Percentiles rank a stretch among this genome's conserved stretches.
Conservation (phyloP, 2,888 invertebrate genomes). For the Clusia tigrina region DNA sequence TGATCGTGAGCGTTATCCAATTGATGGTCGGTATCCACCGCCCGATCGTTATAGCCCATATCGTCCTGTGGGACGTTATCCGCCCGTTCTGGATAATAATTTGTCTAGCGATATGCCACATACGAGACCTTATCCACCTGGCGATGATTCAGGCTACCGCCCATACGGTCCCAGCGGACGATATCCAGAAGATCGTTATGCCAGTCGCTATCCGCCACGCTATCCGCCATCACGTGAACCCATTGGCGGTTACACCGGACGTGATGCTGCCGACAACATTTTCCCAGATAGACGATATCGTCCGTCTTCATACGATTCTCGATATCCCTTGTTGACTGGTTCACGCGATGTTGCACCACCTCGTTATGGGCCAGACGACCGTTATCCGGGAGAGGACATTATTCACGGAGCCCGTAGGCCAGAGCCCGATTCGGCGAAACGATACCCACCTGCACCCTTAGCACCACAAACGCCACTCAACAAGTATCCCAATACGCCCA, state of each 20-base stretch:
- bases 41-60: conserved; percentile 49
- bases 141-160: conserved; percentile 52
- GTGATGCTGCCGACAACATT: conserved; percentile 60
- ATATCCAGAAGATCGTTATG: conserved; percentile 58
- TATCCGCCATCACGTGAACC: conserved; percentile 56
- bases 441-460: conserved; percentile 66
- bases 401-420: conserved; percentile 57
- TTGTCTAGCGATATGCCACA: conserved; percentile 63
- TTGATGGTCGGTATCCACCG: conserved; percentile 42
- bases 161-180: conserved; percentile 53
- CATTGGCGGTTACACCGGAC: conserved; percentile 54
- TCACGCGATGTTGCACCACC: conserved; percentile 33
- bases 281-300: conserved; percentile 65
- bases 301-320: conserved; percentile 59
- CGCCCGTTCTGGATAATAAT: conserved; percentile 53
- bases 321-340: conserved; percentile 61
- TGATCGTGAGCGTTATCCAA: conserved; percentile 40
- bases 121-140: conserved; percentile 55
- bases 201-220: conserved; percentile 47
- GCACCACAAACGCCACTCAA: conserved; percentile 63
- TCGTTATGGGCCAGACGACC: conserved; percentile 36
- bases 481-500: conserved; percentile 66
- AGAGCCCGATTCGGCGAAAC: conserved; percentile 66
- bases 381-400: conserved; percentile 57
- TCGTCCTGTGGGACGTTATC: conserved; percentile 51